These are phyloP conservation scores for Drosophila paramelanica DNA, from an alignment of 2,888 invertebrate genomes.

Conservation along the genomic window DNA sequence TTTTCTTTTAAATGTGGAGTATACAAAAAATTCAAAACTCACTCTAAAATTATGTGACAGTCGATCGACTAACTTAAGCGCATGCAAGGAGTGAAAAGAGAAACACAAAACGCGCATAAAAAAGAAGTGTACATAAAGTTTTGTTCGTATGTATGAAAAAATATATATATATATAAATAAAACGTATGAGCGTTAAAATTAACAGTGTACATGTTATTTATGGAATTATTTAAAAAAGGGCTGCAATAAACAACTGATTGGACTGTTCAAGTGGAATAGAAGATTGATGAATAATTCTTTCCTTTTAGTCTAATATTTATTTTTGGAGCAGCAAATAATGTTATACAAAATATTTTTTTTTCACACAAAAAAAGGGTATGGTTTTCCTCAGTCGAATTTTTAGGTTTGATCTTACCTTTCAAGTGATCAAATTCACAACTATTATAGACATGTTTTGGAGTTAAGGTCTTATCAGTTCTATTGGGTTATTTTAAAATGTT, in stretches of 20 bases:
- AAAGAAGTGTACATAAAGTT: conserved; percentile 66
- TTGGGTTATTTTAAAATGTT: background rate
- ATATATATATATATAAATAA: conserved; percentile 55
- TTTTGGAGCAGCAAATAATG: too few species aligned
- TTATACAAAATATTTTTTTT: too few species aligned
- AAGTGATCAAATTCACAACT: too few species aligned
- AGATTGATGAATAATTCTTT: too few species aligned
- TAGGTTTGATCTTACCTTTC: too few species aligned
- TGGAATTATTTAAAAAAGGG: conserved; percentile 11
- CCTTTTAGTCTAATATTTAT: too few species aligned
- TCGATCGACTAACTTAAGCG: conserved; percentile 50
- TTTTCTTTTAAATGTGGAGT: conserved; percentile 53
- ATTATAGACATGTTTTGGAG: too few species aligned
- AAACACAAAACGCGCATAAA: conserved; percentile 30
- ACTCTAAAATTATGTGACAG: conserved; percentile 37
- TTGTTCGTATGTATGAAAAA: conserved; percentile 76
- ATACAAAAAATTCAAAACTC: conserved; percentile 24
- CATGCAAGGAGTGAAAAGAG: conserved; percentile 18
- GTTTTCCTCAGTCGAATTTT: too few species aligned
- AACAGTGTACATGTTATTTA: conserved; percentile 19
- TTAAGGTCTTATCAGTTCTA: background rate
- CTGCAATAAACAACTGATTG: background rate
- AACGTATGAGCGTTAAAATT: conserved; percentile 67
- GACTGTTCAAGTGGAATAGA: background rate
- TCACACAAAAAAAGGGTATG: too few species aligned